Evolutionary conservation across 2,888 invertebrate species (phyloP), one percentile per base, ranked within the genome.

Genomic region (Hetaerina titia): DNA sequence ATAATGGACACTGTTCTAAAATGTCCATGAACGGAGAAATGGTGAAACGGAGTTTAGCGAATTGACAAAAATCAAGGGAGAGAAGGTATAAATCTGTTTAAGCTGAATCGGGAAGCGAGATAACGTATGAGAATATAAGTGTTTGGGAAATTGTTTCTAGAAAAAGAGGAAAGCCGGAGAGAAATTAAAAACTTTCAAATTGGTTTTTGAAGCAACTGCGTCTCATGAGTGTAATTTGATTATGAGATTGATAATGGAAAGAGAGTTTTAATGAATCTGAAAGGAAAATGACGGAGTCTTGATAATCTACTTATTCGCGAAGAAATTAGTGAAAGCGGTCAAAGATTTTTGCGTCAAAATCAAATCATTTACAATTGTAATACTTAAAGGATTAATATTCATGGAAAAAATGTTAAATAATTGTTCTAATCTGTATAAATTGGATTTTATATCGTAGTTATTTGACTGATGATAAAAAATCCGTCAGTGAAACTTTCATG

Each of bases 111-210:
- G 25, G 25, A 5, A 11, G 31, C 4, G 31, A 31, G 81, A 81
- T 25, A 15, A 81, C 13, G 31, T 9, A 25, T 5, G 81, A 31
- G 31, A 81, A 31, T 31, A 31, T 81, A 81, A 13, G 31, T 81
- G 15, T 81, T 31, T 81, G 81, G 81, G 31, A 81, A 81, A 81
- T 31, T 31, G 81, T 31, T 81, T n/a, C 81, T 13, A 81, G 25
- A 81, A 81, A 81, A 31, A 11, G 17, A 31, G 81, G 8, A n/a
- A 45, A 5, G 81, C 11, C 25, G 8, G 22, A 81, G 74, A 25
- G 74, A 25, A 69, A 74, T 74, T 81, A 31, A 81, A 25, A 81
- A 81, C 81, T 81, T 81, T 31, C 25, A 81, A 81, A 31, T 81
- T 25, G 81, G 25, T 81, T 81, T 81, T 81, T 11, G 81, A 15